phyloP scores from a whole-genome alignment of 2,797 vertebrate genomes.

The Argya squamiceps region DNA sequence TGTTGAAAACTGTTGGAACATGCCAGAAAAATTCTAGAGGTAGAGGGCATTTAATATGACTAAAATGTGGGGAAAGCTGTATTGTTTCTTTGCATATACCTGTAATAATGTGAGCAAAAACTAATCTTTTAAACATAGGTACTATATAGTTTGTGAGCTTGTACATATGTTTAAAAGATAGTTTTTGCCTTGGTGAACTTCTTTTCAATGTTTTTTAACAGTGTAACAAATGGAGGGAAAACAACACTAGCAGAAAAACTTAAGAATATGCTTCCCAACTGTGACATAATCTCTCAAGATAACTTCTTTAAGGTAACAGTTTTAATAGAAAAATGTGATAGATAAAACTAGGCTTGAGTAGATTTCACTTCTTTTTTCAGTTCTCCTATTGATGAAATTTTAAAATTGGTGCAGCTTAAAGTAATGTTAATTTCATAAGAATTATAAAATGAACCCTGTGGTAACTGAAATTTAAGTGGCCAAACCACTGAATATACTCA shows the following conservation, averaged over 20 bases:
- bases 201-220: conserved; percentile 52
- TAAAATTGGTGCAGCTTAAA: neutral
- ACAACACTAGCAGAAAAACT: conserved; percentile 85
- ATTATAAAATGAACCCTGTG: neutral
- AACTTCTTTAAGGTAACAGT: conserved; percentile 89
- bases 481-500: neutral
- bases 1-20: neutral
- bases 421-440: neutral
- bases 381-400: neutral
- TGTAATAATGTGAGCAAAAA: neutral
- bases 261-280: conserved; percentile 82
- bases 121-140: no score
- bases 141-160: neutral
- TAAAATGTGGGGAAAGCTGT: neutral
- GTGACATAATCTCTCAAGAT: conserved; percentile 88
- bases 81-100: neutral
- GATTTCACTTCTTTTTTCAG: neutral
- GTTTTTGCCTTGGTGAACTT: neutral
- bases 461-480: neutral
- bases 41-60: neutral
- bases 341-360: neutral
- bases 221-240: conserved; percentile 94
- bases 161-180: neutral
- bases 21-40: neutral
- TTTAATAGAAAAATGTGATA: neutral